Conservation (phyloP, 2,888 invertebrate genomes). For the Pristionchus exspectatus region DNA sequence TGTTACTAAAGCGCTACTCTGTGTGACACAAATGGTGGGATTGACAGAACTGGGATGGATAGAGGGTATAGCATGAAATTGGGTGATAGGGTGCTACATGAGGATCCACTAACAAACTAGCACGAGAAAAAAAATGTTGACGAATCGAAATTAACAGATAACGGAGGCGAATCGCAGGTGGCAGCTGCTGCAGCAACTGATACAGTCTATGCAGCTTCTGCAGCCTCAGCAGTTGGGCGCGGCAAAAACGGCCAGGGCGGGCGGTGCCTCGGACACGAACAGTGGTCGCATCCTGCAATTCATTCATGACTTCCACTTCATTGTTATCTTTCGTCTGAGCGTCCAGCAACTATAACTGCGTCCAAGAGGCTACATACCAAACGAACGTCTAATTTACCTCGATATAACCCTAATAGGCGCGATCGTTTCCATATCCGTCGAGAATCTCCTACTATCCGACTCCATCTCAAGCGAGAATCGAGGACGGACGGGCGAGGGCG, state of each 20-base stretch:
- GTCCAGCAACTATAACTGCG: neutral
- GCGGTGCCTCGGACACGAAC: constrained; percentile 44
- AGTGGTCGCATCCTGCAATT: constrained; percentile 46
- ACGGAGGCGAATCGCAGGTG: neutral
- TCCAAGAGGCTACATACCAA: no score
- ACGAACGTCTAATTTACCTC: neutral
- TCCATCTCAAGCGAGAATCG: constrained; percentile 4
- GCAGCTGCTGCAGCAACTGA: neutral
- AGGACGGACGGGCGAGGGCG: neutral
- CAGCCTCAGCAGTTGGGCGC: constrained; percentile 14
- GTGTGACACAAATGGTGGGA: neutral
- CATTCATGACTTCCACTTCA: neutral
- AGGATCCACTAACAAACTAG: neutral
- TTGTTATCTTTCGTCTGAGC: neutral
- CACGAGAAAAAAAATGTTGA: neutral
- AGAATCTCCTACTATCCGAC: neutral
- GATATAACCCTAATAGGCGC: neutral
- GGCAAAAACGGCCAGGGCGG: constrained; percentile 14
- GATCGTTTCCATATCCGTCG: neutral
- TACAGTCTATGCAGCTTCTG: neutral
- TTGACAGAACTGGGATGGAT: neutral
- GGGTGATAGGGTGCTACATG: neutral
- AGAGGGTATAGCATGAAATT: neutral
- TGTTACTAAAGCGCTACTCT: neutral
- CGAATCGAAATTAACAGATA: neutral